A percentile compares a stretch with the other conserved stretches of the same genome.
Conservation (phyloP, 2,797 vertebrate species). For the Ctenochaetus hawaiiensis region DNA sequence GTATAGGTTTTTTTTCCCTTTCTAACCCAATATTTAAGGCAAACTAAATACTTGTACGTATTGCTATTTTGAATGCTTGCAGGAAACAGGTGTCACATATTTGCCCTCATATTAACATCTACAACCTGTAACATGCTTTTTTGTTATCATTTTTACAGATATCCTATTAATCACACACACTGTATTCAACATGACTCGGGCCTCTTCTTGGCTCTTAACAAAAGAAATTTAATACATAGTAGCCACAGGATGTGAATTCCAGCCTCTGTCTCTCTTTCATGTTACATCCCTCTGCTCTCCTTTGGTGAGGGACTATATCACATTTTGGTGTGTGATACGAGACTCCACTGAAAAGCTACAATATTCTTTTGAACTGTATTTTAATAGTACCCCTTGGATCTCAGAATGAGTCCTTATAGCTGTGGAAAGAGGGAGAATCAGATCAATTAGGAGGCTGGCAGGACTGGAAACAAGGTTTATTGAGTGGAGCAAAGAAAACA, state of each 20-base stretch:
- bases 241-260: constrained; percentile 63
- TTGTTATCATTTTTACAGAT: constrained; percentile 32
- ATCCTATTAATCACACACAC: constrained; percentile 45
- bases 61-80: not conserved
- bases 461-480: constrained; percentile 50
- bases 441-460: constrained; percentile 44
- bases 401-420: constrained; percentile 36
- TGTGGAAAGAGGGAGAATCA: constrained; percentile 40
- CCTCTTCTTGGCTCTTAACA: constrained; percentile 47
- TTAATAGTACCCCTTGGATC: constrained; percentile 59
- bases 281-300: constrained; percentile 50
- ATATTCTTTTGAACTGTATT: constrained; percentile 65
- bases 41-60: too few species aligned
- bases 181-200: constrained; percentile 50
- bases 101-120: constrained; percentile 1
- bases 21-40: too few species aligned
- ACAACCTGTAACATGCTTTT: constrained; percentile 5
- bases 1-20: too few species aligned
- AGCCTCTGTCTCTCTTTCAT: constrained; percentile 58
- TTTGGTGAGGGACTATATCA: constrained; percentile 52
- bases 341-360: constrained; percentile 39
- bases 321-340: constrained; percentile 63
- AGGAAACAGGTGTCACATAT: not conserved
- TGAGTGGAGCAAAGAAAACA: constrained; percentile 50
- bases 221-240: constrained; percentile 62